phyloP scores from a whole-genome alignment of 1,140 invertebrate genomes.

The Stenopsyche tienmushanensis region DNA sequence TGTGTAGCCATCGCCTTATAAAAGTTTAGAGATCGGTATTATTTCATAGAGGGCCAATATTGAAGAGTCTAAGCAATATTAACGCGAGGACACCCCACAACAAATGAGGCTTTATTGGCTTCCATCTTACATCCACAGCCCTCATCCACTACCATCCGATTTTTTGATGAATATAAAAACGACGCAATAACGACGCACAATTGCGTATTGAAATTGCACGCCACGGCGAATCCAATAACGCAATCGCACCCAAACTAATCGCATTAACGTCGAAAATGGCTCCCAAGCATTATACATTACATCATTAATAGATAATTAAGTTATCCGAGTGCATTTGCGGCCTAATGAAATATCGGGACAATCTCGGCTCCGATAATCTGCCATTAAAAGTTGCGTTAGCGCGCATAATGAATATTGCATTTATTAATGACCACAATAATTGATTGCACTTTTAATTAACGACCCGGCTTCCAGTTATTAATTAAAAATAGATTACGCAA shows the following conservation, averaged over 20 bases:
- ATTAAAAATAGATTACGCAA: not conserved
- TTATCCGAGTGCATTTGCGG: too few relatives aligned
- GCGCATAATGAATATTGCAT: too few relatives aligned
- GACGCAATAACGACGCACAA: not conserved
- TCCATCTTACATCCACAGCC: not conserved
- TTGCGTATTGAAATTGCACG: not conserved
- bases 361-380: too few relatives aligned
- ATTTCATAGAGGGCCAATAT: conserved; percentile 10
- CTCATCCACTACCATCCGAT: not conserved
- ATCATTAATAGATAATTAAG: too few relatives aligned
- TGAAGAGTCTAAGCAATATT: not conserved
- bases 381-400: too few relatives aligned
- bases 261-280: too few relatives aligned
- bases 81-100: conserved; percentile 13
- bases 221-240: too few relatives aligned
- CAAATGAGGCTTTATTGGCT: conserved; percentile 23
- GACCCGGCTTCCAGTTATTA: not conserved
- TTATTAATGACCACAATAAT: conserved; percentile 14
- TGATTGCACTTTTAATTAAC: conserved; percentile 15
- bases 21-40: conserved; percentile 17
- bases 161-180: not conserved
- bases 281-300: too few relatives aligned
- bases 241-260: too few relatives aligned
- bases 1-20: not conserved
- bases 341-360: too few relatives aligned